Percentiles rank a stretch among this genome's conserved stretches.
Conservation (phyloP, 1,140 invertebrate species). For the Oedothorax gibbosus region DNA sequence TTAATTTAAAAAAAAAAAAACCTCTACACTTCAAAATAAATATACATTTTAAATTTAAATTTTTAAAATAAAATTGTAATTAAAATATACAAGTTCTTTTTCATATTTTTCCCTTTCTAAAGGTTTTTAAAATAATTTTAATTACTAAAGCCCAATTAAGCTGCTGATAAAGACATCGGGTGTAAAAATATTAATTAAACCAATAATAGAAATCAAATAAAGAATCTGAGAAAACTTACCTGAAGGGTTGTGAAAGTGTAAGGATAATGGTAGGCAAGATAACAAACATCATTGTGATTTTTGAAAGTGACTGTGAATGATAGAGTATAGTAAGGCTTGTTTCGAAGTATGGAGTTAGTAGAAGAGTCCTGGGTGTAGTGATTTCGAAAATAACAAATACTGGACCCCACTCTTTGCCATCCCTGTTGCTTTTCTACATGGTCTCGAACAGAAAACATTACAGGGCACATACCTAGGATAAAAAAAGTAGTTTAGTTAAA, state of each 20-base stretch:
- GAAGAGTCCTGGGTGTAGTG: slow-evolving; percentile 65
- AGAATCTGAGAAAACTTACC: slow-evolving; percentile 70
- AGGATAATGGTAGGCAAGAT: slow-evolving; percentile 96
- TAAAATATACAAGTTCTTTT: too few relatives aligned
- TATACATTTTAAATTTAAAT: too few relatives aligned
- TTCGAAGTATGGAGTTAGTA: slow-evolving; percentile 63
- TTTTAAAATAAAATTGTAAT: too few relatives aligned
- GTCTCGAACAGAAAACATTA: slow-evolving; percentile 86
- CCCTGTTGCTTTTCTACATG: slow-evolving; percentile 75
- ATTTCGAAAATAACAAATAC: slow-evolving; percentile 84
- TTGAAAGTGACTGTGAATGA: slow-evolving; percentile 94
- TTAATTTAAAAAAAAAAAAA: too few relatives aligned
- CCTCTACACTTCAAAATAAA: too few relatives aligned
- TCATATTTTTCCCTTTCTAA: too few relatives aligned
- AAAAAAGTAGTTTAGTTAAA: not conserved
- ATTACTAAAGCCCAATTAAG: too few relatives aligned
- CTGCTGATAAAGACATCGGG: not conserved
- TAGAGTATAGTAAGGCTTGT: slow-evolving; percentile 82
- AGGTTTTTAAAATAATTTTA: too few relatives aligned
- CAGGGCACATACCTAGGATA: slow-evolving; percentile 83
- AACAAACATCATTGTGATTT: slow-evolving; percentile 90
- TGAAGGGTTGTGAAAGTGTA: slow-evolving; percentile 90
- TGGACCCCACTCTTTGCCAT: slow-evolving; percentile 80
- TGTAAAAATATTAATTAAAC: slow-evolving; percentile 35
- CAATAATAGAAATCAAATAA: slow-evolving; percentile 41